phyloP scores from a whole-genome alignment of 53 echinoderm and acorn worm genomes.

The Zoroaster sp. region DNA sequence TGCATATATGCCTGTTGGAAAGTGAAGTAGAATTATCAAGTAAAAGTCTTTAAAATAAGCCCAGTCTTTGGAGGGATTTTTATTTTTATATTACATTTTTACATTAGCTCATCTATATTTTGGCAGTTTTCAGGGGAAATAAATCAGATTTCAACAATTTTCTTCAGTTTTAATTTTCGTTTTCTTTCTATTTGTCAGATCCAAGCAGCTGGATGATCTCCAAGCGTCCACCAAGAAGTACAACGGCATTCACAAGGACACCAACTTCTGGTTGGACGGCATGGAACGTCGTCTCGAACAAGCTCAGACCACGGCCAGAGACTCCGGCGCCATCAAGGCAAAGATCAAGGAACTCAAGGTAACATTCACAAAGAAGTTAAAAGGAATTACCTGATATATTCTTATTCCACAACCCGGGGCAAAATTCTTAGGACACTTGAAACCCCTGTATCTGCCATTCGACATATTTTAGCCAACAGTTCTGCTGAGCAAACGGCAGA shows the following conservation, averaged over 20 bases:
- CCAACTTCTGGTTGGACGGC: constrained; percentile 81
- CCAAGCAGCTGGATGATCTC: constrained; percentile 78
- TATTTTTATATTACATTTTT: too few species aligned
- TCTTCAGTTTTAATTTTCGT: too few species aligned
- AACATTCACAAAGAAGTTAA: background rate
- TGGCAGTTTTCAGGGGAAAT: too few species aligned
- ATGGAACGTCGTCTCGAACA: constrained; percentile 84
- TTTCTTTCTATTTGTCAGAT: too few species aligned
- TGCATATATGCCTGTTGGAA: background rate
- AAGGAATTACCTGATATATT: background rate
- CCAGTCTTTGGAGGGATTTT: too few species aligned
- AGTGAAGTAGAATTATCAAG: too few species aligned
- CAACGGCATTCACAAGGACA: constrained; percentile 77
- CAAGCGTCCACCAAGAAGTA: constrained; percentile 69
- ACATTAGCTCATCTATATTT: too few species aligned
- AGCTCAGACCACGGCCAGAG: constrained; percentile 68
- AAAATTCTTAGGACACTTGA: background rate
- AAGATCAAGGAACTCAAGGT: constrained; percentile 93
- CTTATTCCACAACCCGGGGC: background rate
- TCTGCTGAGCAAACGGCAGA: too few species aligned
- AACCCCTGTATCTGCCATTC: too few species aligned
- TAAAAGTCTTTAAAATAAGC: too few species aligned
- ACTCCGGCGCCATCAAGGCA: constrained; percentile 83
- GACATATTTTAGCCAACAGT: too few species aligned
- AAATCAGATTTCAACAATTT: too few species aligned